phyloP scores from a whole-genome alignment of 2,113 vertebrate species.

The Odocoileus virginianus region DNA sequence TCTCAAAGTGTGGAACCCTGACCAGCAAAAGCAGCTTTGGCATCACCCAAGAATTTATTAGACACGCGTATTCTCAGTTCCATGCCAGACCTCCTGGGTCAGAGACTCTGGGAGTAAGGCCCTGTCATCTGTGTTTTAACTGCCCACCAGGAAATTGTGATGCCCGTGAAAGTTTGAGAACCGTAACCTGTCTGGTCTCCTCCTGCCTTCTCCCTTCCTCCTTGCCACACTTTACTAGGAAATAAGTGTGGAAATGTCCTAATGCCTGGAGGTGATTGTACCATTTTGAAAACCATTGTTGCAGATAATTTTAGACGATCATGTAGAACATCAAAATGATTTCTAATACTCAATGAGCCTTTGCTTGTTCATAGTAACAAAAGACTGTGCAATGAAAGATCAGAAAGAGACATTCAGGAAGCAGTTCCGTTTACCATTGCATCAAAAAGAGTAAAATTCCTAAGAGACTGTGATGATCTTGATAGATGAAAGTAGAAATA shows the following conservation, averaged over 20 bases:
- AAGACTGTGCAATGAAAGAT: background rate
- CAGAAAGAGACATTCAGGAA: background rate
- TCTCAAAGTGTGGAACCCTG: background rate
- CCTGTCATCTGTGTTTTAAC: background rate
- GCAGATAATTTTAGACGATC: background rate
- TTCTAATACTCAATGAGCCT: background rate
- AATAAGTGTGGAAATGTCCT: background rate
- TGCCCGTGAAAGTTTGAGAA: fast-evolving
- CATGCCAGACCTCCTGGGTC: background rate
- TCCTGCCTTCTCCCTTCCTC: background rate
- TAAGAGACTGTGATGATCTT: background rate
- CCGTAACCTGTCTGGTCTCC: background rate
- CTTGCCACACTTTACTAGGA: background rate
- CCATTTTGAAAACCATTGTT: background rate
- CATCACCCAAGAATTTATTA: background rate
- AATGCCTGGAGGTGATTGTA: background rate
- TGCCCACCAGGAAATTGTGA: fast-evolving
- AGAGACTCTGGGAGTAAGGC: background rate
- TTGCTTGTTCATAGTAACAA: background rate
- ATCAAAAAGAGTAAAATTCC: background rate
- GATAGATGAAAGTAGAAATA: background rate
- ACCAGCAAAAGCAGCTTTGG: background rate
- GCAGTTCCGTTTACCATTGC: background rate
- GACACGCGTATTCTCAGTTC: fast-evolving
- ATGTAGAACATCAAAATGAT: background rate